Evolutionary conservation across 2,113 vertebrate species (phyloP), one percentile per base, ranked within the genome.

Genomic region (Chloropsis hardwickii): DNA sequence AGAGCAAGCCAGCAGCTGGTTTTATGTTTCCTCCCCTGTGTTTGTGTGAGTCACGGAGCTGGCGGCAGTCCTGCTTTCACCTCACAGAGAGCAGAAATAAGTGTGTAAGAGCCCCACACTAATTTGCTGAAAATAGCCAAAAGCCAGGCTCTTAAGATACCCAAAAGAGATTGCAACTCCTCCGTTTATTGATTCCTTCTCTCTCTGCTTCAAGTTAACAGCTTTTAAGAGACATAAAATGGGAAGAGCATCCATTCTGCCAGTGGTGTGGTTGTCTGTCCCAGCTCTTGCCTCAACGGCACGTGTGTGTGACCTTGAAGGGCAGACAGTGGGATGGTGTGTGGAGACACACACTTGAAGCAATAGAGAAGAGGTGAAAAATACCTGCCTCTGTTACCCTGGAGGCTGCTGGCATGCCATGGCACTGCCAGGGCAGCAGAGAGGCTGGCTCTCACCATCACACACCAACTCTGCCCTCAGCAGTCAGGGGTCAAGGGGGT

Each of bases 111-210:
- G 76, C 86, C 58, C 86, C 91, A 56, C 47, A 48, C 80, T 81
- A 90, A 88, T 93, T 67, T 88, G 69, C 92, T 95, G 85, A 92
- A 94, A 95, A 92, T 66, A 96, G 74, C 90, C 70, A 74, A 77
- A 95, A 90, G 87, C 62, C 74, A 70, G n/a, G 66, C 89, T 91
- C 81, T 91, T 72, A 62, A 81, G 65, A 69, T 84, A 45, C n/a
- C 85, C 45, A 27, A 19, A 79, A 69, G 94, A 81, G 74, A 80
- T 58, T 90, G 88, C 86, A 77, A 1, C 56, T 90, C 29, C 51
- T 86, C 58, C 16, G 1, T 87, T 71, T 93, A 88, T 86, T 64
- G 82, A 96, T 94, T 92, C 56, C 27, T 77, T 80, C 86, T 66
- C 64, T 86, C 6, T 31, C 35, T 12, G 13, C 15, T 90, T 81